Percentiles rank a stretch among this genome's conserved stretches.
Evolutionary conservation across 1,140 invertebrate species (phyloP).

Genomic region (Ephestia elutella): DNA sequence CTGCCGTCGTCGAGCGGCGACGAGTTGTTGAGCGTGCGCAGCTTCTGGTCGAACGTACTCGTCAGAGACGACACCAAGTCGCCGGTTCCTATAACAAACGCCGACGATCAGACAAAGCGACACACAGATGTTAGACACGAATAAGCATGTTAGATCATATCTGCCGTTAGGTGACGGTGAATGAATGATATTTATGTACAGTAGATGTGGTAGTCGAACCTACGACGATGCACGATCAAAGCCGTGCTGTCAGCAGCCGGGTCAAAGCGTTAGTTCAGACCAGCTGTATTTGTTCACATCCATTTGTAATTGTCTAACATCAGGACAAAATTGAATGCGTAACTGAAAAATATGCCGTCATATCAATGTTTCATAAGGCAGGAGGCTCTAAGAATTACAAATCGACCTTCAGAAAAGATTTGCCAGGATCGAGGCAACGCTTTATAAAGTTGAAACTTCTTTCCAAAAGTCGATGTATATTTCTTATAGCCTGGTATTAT

Average conservation of each 20-base stretch:
- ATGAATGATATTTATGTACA: slow-evolving; percentile 42
- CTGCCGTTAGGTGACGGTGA: slow-evolving; percentile 37
- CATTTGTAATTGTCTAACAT: slow-evolving; percentile 14
- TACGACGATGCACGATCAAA: slow-evolving; percentile 42
- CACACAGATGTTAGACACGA: slow-evolving; percentile 26
- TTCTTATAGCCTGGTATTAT: too few relatives aligned
- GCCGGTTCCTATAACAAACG: slow-evolving; percentile 62
- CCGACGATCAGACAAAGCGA: neutral
- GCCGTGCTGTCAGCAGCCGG: slow-evolving; percentile 54
- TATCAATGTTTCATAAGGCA: too few relatives aligned
- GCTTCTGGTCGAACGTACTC: slow-evolving; percentile 80
- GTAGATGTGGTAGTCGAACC: slow-evolving; percentile 23
- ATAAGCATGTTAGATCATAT: slow-evolving; percentile 48
- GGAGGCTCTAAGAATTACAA: too few relatives aligned
- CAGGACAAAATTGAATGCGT: too few relatives aligned
- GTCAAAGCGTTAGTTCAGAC: slow-evolving; percentile 50
- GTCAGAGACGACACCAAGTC: slow-evolving; percentile 80
- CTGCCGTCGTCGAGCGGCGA: slow-evolving; percentile 71
- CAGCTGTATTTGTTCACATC: slow-evolving; percentile 30
- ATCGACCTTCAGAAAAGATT: too few relatives aligned
- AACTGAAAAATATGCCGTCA: too few relatives aligned
- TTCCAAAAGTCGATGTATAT: too few relatives aligned
- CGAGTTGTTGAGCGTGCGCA: slow-evolving; percentile 73
- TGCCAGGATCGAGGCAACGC: too few relatives aligned
- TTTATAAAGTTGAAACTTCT: too few relatives aligned